phyloP scores from a whole-genome alignment of 1,140 invertebrate species.

The Tetramorium simillimum region DNA sequence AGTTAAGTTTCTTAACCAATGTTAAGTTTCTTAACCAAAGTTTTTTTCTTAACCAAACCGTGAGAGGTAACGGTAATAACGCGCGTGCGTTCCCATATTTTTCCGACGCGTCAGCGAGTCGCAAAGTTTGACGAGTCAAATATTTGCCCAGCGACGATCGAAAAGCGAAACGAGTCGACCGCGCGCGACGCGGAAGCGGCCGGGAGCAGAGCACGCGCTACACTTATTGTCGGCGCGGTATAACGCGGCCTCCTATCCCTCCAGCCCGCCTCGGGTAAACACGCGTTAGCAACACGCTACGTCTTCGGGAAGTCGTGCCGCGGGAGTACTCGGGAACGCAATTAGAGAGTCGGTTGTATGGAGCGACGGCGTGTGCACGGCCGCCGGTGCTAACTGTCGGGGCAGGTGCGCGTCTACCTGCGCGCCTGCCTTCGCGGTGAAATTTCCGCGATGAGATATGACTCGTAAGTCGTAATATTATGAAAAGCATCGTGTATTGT shows the following conservation, averaged over 20 bases:
- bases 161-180: conserved; percentile 45
- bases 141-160: conserved; percentile 65
- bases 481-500: conserved; percentile 34
- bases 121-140: conserved; percentile 47
- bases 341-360: conserved; percentile 73
- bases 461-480: conserved; percentile 46
- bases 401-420: conserved; percentile 71
- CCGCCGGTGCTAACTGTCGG: conserved; percentile 70
- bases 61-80: conserved; percentile 38
- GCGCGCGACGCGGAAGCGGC: conserved; percentile 60
- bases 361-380: conserved; percentile 62
- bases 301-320: conserved; percentile 68
- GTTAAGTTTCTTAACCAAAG: neutral
- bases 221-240: conserved; percentile 69
- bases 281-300: conserved; percentile 64
- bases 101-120: conserved; percentile 11
- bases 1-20: neutral
- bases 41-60: conserved; percentile 6
- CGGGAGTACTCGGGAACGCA: conserved; percentile 74
- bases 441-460: conserved; percentile 61
- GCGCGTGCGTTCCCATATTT: conserved; percentile 31
- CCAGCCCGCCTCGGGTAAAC: conserved; percentile 63
- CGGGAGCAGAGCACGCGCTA: conserved; percentile 63
- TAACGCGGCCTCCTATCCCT: conserved; percentile 55
- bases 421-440: conserved; percentile 34